Base-by-base conservation (phyloP, 2,797 vertebrate genomes). In the Dendrocincla fuliginosa region DNA sequence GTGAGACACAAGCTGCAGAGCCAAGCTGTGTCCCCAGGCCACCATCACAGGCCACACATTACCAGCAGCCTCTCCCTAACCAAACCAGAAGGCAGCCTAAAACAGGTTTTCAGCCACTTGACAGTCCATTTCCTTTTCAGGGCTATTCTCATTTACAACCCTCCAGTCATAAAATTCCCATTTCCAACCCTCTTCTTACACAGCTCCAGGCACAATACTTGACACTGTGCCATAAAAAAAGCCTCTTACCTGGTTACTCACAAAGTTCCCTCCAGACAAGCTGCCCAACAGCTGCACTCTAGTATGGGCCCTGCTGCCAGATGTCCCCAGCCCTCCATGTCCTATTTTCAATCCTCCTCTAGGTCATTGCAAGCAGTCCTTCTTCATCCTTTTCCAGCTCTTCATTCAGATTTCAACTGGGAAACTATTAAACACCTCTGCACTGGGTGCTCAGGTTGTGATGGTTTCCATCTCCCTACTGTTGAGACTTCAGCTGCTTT, bases 1-100 rank as follows among this genome's bases (percentile, higher is more conserved):
- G 23, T 20, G 35, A 19, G 39, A 50, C 0, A 1, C 35, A 50
- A 0, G 0, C 25, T 7, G 25, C 13, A 46, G 19, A 90, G 46
- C 24, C 70, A 28, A 84, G 33, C 49, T 15, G 39, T 60, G 49
- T 53, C 37, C 28, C 20, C 63, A 61, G 5, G 22, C 24, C 85
- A 53, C 75, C 20, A 2, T 16, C 44, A 52, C 20, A 28, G 35
- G 57, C 44, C 49, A 18, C 13, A 24, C 46, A 25, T 35, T 50
- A 47, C 30, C 42, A 70, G 39, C 52, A 57, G 9, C 13, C 16
- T 18, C 14, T 57, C 25, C 33, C 25, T 12, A 41, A 25, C 28
- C 23, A 70, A 57, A 55, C 24, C 47, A 67, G 47, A 60, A 74
- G 16, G 28, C 56, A 70, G 14, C 46, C 49, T 35, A 85, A 39